These are phyloP conservation scores for Trachelus stipa DNA, from an alignment of 2,888 invertebrate species.

Conservation along the genomic window DNA sequence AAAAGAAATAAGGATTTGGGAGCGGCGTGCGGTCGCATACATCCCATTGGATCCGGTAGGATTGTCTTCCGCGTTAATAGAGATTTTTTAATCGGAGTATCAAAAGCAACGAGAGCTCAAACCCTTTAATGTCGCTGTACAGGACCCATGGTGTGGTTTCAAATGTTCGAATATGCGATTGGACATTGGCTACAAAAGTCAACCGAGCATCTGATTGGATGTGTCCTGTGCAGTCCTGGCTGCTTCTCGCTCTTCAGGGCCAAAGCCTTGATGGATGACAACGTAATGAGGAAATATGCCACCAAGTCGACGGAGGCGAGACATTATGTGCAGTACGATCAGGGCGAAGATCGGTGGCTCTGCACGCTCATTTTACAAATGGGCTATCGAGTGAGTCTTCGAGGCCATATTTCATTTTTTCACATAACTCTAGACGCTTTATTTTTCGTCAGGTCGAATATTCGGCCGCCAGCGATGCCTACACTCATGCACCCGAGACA, in stretches of 20 bases:
- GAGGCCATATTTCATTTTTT: not conserved
- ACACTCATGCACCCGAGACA: constrained; percentile 92
- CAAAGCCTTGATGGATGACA: constrained; percentile 89
- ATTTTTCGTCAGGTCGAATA: constrained; percentile 76
- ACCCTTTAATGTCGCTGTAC: constrained; percentile 20
- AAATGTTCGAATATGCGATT: constrained; percentile 90
- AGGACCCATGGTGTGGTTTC: constrained; percentile 89
- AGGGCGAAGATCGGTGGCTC: constrained; percentile 97
- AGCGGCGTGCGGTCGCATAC: constrained; percentile 90
- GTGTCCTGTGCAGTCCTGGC: constrained; percentile 91
- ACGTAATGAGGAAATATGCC: constrained; percentile 90
- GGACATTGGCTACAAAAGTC: constrained; percentile 95
- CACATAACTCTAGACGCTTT: not conserved
- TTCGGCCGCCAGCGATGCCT: constrained; percentile 94
- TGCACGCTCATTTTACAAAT: constrained; percentile 92
- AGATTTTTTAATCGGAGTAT: not conserved
- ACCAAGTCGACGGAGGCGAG: constrained; percentile 80
- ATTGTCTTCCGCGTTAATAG: too few species aligned
- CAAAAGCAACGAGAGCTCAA: not conserved
- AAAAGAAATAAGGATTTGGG: constrained; percentile 83
- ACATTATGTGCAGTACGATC: constrained; percentile 93
- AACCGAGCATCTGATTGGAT: constrained; percentile 90
- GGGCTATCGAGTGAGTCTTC: constrained; percentile 77
- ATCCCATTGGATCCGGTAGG: constrained; percentile 80
- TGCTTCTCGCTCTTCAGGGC: constrained; percentile 93